phyloP scores from a whole-genome alignment of 2,888 invertebrate species.

The Phaonia tiefii region DNA sequence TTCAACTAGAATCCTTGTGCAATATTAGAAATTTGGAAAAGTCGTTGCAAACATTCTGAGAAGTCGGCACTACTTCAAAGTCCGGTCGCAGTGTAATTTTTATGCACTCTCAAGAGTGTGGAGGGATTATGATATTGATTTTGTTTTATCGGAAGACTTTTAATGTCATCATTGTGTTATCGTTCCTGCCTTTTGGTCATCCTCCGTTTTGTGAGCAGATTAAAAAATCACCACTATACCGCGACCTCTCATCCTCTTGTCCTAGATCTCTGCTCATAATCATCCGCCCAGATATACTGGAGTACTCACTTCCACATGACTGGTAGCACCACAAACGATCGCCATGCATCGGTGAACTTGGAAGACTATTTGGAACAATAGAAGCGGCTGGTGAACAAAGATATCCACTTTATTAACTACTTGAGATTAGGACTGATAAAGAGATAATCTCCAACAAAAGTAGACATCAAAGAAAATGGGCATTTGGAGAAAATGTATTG shows the following conservation, averaged over 20 bases:
- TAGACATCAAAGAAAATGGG: conserved; percentile 30
- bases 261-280: background rate
- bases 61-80: conserved; percentile 25
- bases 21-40: no score
- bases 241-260: background rate
- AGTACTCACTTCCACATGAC: conserved; percentile 30
- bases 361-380: conserved; percentile 71
- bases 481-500: conserved; percentile 6
- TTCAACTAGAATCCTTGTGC: no score
- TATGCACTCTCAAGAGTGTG: conserved; percentile 35
- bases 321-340: conserved; percentile 70
- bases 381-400: conserved; percentile 77
- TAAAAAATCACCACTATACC: conserved; percentile 55
- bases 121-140: conserved; percentile 41
- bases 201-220: conserved; percentile 62
- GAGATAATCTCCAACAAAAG: conserved; percentile 74
- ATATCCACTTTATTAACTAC: conserved; percentile 79
- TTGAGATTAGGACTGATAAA: conserved; percentile 79
- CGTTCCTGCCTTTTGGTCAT: conserved; percentile 62
- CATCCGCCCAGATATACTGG: background rate
- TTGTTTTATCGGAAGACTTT: conserved; percentile 61
- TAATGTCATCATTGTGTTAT: conserved; percentile 66
- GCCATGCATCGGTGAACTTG: conserved; percentile 73
- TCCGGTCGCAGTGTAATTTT: background rate
- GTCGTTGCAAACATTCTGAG: no score